Percentiles rank a stretch among this genome's conserved stretches.
Conservation (phyloP, 2,888 invertebrate species). For the Lordiphosa fenestrarum region DNA sequence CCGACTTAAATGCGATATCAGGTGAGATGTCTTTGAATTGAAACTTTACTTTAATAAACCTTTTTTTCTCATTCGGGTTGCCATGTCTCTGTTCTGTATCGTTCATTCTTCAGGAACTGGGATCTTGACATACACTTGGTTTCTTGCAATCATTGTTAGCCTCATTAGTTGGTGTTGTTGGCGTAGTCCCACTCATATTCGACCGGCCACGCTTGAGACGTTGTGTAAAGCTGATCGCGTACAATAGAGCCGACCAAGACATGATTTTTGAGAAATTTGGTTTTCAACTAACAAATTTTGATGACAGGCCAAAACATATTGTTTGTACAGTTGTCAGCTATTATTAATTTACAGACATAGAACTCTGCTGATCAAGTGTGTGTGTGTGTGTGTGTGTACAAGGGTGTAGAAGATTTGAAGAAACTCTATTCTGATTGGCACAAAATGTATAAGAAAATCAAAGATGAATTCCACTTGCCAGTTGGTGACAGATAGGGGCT, state of each 20-base stretch:
- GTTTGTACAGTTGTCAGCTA: slow-evolving; percentile 20
- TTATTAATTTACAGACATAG: neutral
- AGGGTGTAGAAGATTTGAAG: too few species aligned
- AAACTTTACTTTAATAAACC: too few species aligned
- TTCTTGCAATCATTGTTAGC: too few species aligned
- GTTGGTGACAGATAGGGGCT: slow-evolving; percentile 97
- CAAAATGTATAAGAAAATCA: neutral
- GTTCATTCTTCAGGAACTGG: neutral
- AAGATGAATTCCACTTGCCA: slow-evolving; percentile 81
- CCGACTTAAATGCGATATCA: too few species aligned
- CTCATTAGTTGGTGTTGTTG: neutral
- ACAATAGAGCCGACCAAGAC: slow-evolving; percentile 4
- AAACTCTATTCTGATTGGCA: neutral
- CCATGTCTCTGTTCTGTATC: neutral
- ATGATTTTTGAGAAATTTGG: neutral
- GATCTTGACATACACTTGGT: too few species aligned
- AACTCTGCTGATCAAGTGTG: neutral
- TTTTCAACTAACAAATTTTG: slow-evolving; percentile 5
- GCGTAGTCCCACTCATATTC: neutral
- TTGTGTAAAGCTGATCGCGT: slow-evolving; percentile 8
- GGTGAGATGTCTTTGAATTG: too few species aligned
- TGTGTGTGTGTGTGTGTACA: too few species aligned
- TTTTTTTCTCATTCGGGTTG: too few species aligned
- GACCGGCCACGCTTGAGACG: slow-evolving; percentile 1
- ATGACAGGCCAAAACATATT: neutral